Evolutionary conservation across 2,888 invertebrate genomes (phyloP).

Genomic region (Halictus ligatus): DNA sequence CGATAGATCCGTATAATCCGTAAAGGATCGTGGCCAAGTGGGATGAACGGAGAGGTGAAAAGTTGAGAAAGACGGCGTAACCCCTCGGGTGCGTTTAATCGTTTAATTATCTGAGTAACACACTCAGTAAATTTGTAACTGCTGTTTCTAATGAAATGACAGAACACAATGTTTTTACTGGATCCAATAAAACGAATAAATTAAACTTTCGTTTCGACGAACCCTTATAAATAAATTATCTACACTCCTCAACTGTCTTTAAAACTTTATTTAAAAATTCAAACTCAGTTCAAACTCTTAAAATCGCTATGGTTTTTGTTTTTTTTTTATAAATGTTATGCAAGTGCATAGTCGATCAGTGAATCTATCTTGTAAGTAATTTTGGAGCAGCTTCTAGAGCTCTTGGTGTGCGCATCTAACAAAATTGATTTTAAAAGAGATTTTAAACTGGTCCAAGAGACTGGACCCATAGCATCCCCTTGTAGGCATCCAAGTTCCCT

Average conservation of each 20-base stretch:
- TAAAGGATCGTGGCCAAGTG: constrained; percentile 63
- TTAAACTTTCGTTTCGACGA: not conserved
- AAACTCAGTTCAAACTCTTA: not conserved
- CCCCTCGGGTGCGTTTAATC: constrained; percentile 54
- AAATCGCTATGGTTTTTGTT: too few species aligned
- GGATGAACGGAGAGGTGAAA: constrained; percentile 61
- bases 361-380: not conserved
- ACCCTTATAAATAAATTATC: not conserved
- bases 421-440: not conserved
- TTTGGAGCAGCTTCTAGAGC: not conserved
- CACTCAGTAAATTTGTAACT: constrained; percentile 12
- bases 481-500: not conserved
- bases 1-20: constrained; percentile 72
- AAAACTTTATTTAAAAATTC: not conserved
- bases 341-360: not conserved
- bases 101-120: constrained; percentile 45
- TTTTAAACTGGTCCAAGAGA: not conserved
- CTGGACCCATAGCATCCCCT: constrained; percentile 3
- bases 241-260: not conserved
- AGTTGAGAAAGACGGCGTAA: constrained; percentile 54
- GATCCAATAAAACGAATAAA: not conserved
- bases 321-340: not conserved
- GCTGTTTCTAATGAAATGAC: not conserved
- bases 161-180: not conserved
- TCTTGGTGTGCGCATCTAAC: not conserved